Evolutionary conservation across 2,113 vertebrate genomes (phyloP), one percentile per base, ranked within the genome.

Genomic region (Pitta sordida): DNA sequence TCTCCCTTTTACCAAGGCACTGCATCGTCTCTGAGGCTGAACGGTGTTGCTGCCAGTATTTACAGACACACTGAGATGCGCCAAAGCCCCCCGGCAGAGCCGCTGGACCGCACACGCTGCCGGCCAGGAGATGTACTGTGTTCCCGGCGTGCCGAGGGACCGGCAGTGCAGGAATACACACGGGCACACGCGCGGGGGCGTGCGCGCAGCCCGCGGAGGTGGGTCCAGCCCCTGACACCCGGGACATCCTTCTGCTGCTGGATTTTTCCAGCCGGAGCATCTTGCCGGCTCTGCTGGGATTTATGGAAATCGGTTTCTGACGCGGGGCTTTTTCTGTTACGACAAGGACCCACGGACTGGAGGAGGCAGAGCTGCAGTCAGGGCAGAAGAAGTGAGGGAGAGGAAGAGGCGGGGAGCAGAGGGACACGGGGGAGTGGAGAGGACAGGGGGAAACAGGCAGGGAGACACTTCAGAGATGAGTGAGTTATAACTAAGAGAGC

Each of bases 261-360:
- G 96, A 93, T 95, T 97, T 97, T 97, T 96, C 96, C 95, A 96
- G 95, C 94, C 8, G 1, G 91, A 95, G 90, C 56, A 88, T 94
- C 91, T 32, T 56, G 69, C 91, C 67, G 81, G 52, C 90, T 85
- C 88, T 64, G 44, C 86, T 67, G 94, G 93, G 86, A 93, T 88
- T 94, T 93, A 84, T 75, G 95, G 94, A 86, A 94, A 96, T 77
- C 48, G 59, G 77, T 95, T 96, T 69, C 97, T 96, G 96, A 96
- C 92, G 93, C 70, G 49, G 15, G 80, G 84, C 56, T 83, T 88
- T 82, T 70, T 82, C 88, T 94, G 65, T 83, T 87, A 93, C 65
- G 6, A 62, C 89, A n/a, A 67, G 75, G 78, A 96, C 91, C 86
- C 91, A 44, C 90, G 9, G 10, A 30, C 67, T 59, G 37, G 90